phyloP scores from a whole-genome alignment of 2,797 vertebrate species.

The Mus caroli region DNA sequence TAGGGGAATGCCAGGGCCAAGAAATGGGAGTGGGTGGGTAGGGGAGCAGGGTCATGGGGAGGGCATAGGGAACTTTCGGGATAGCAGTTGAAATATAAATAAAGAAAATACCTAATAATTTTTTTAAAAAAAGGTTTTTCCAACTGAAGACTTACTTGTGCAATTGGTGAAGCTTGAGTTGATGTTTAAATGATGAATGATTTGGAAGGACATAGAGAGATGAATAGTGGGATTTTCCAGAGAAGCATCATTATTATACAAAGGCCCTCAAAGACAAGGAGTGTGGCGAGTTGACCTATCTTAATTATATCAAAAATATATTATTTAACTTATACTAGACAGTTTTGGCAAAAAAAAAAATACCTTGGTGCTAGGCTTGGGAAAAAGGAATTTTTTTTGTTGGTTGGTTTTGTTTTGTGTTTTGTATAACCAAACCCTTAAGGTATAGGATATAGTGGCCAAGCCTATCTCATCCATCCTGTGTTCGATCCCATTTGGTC shows the following conservation, averaged over 20 bases:
- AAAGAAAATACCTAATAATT: no score
- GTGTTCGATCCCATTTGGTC: background rate
- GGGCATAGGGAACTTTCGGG: no score
- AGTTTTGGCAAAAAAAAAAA: background rate
- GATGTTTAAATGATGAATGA: background rate
- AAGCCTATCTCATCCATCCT: background rate
- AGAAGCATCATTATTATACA: background rate
- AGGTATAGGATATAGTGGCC: background rate
- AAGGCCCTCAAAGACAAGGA: background rate
- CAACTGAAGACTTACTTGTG: background rate
- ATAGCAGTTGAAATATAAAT: no score
- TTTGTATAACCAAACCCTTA: background rate
- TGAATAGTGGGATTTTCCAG: background rate
- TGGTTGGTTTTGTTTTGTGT: no score
- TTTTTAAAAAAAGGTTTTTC: background rate
- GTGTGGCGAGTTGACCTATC: background rate
- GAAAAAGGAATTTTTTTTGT: background rate
- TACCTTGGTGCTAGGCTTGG: background rate
- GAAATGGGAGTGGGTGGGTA: no score
- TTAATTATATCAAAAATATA: constrained; percentile 22
- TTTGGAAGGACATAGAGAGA: background rate
- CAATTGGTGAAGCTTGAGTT: background rate
- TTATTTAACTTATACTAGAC: background rate
- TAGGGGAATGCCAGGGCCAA: no score
- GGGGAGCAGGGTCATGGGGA: no score